These are phyloP conservation scores for Stomatorhinus ivindoensis DNA, from an alignment of 2,113 vertebrate genomes.

Conservation along the genomic window DNA sequence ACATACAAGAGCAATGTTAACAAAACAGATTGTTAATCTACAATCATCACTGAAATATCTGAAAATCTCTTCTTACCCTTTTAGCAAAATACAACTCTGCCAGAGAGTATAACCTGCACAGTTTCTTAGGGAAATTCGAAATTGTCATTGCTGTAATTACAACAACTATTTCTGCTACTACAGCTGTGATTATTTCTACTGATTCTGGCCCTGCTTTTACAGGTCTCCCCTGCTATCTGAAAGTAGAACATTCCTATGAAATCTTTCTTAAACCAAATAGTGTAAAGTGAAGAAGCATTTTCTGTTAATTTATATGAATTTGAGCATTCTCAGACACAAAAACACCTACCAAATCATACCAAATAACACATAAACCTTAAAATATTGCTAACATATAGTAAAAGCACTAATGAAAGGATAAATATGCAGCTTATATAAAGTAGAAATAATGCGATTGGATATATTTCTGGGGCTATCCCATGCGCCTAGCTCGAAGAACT, in stretches of 20 bases:
- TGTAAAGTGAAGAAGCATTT: neutral
- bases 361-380: neutral
- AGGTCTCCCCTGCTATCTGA: neutral
- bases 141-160: neutral
- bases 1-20: neutral
- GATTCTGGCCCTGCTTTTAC: neutral
- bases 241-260: neutral
- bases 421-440: neutral
- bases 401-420: neutral
- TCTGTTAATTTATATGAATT: neutral
- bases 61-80: neutral
- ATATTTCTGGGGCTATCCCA: neutral
- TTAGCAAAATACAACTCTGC: neutral
- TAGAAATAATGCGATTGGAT: neutral
- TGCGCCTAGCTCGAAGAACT: neutral
- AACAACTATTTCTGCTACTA: neutral
- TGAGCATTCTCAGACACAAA: neutral
- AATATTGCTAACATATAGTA: neutral
- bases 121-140: neutral
- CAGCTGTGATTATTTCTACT: neutral
- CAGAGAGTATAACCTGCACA: neutral
- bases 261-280: neutral
- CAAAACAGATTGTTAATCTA: neutral
- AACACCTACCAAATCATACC: neutral
- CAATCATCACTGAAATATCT: neutral